Percentiles rank a stretch among this genome's conserved stretches.
phyloP scores from a whole-genome alignment of 2,888 invertebrate species.

The Machimus atricapillus region DNA sequence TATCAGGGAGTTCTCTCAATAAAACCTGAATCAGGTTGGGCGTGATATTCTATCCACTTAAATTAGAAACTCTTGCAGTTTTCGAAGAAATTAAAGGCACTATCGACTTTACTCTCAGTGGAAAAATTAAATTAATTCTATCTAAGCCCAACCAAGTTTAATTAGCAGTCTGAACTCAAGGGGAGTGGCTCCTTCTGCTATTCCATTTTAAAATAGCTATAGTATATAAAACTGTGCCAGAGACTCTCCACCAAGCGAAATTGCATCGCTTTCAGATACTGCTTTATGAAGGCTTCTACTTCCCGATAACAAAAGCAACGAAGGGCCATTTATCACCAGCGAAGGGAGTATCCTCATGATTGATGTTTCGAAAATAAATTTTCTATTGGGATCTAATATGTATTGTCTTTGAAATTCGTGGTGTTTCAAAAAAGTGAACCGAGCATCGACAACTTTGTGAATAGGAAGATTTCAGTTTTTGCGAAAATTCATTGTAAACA shows the following conservation, averaged over 20 bases:
- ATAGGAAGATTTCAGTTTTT: neutral
- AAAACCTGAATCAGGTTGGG: neutral
- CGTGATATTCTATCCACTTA: neutral
- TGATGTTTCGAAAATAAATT: conserved; percentile 14
- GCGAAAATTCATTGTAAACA: neutral
- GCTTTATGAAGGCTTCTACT: neutral
- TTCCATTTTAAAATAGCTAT: neutral
- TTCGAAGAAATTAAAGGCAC: neutral
- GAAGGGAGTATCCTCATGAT: neutral
- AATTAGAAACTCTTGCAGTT: neutral
- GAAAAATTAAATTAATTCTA: conserved; percentile 17
- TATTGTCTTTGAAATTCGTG: neutral
- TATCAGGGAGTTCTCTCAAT: neutral
- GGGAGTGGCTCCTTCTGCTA: neutral
- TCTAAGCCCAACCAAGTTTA: neutral
- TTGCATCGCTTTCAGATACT: neutral
- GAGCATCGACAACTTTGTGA: neutral
- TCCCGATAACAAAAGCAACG: neutral
- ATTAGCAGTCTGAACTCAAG: neutral
- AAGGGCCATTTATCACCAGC: neutral
- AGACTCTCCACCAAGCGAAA: neutral
- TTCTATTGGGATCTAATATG: neutral
- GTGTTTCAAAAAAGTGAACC: neutral
- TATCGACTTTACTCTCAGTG: neutral
- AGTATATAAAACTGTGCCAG: neutral